These are phyloP conservation scores for Microctonus hyperodae DNA, from an alignment of 2,888 invertebrate genomes.

Conservation along the genomic window DNA sequence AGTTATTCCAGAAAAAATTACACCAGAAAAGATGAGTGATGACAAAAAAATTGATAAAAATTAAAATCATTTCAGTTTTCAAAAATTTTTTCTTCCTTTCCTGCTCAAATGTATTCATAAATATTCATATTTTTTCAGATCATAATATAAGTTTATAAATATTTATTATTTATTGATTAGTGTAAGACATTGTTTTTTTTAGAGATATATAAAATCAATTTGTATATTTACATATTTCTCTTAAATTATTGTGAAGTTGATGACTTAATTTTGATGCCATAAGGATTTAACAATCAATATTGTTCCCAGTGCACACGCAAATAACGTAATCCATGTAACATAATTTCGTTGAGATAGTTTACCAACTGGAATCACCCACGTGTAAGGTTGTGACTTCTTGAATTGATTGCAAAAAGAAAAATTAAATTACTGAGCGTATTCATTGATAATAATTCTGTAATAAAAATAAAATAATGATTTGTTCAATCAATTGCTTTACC, in stretches of 20 bases:
- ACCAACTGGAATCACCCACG: slow-evolving; percentile 56
- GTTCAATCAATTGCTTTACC: slow-evolving; percentile 39
- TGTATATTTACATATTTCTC: slow-evolving; percentile 33
- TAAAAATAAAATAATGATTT: neutral
- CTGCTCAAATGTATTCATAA: neutral
- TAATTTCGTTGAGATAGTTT: slow-evolving; percentile 39
- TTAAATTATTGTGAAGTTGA: neutral
- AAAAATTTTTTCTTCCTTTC: neutral
- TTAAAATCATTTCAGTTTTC: neutral
- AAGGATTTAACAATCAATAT: slow-evolving; percentile 45
- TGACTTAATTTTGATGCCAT: slow-evolving; percentile 29
- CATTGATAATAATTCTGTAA: neutral
- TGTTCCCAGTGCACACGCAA: slow-evolving; percentile 47
- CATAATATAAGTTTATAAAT: neutral
- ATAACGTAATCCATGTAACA: slow-evolving; percentile 48
- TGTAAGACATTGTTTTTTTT: neutral
- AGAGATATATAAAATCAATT: neutral
- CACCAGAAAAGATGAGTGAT: slow-evolving; percentile 24
- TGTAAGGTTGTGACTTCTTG: slow-evolving; percentile 45
- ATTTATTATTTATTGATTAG: slow-evolving; percentile 18
- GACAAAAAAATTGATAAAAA: slow-evolving; percentile 17
- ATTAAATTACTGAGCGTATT: neutral
- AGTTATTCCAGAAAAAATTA: slow-evolving; percentile 32
- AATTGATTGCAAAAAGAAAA: slow-evolving; percentile 28
- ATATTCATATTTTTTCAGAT: neutral